Percentiles rank a stretch among this genome's conserved stretches.
These are phyloP conservation scores for Amniataba percoides DNA, from an alignment of 2,797 vertebrate species.

Conservation along the genomic window DNA sequence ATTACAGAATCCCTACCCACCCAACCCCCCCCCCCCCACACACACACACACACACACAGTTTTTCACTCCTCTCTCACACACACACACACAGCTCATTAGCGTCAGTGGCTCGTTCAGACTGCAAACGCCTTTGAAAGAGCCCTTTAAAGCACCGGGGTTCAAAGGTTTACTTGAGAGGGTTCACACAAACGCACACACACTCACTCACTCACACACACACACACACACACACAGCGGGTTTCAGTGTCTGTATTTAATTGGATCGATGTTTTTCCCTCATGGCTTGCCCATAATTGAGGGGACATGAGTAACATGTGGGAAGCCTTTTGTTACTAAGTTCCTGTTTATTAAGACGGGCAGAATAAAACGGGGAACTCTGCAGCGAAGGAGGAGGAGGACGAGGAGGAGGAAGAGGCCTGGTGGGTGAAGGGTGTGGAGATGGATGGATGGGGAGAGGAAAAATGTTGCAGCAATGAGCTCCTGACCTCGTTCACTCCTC, in stretches of 20 bases:
- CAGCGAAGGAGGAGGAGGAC: slow-evolving; percentile 4
- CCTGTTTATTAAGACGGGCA: slow-evolving; percentile 67
- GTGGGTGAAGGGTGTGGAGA: slow-evolving; percentile 47
- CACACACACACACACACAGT: slow-evolving; percentile 11
- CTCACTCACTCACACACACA: no score
- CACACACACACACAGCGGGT: slow-evolving; percentile 30
- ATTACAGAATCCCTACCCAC: slow-evolving; percentile 43
- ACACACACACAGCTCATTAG: slow-evolving; percentile 69
- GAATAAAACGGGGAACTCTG: slow-evolving; percentile 45
- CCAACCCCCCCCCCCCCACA: slow-evolving; percentile 14
- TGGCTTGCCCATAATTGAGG: slow-evolving; percentile 69
- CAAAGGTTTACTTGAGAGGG: slow-evolving; percentile 74
- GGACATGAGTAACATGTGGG: slow-evolving; percentile 71
- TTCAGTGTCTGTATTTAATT: slow-evolving; percentile 73
- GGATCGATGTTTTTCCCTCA: slow-evolving; percentile 74
- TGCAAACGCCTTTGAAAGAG: slow-evolving; percentile 75
- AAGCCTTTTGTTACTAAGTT: slow-evolving; percentile 73
- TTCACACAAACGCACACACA: slow-evolving; percentile 37
- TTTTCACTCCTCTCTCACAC: not conserved
- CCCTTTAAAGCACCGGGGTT: slow-evolving; percentile 69
- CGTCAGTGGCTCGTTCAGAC: slow-evolving; percentile 66
- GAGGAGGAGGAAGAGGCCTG: not conserved
- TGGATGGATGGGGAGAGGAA: slow-evolving; percentile 54
- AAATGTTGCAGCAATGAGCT: slow-evolving; percentile 78
- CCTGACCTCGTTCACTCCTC: slow-evolving; percentile 83